Base-by-base conservation (phyloP, 2,113 vertebrate species). In the Antechinus stuartii region DNA sequence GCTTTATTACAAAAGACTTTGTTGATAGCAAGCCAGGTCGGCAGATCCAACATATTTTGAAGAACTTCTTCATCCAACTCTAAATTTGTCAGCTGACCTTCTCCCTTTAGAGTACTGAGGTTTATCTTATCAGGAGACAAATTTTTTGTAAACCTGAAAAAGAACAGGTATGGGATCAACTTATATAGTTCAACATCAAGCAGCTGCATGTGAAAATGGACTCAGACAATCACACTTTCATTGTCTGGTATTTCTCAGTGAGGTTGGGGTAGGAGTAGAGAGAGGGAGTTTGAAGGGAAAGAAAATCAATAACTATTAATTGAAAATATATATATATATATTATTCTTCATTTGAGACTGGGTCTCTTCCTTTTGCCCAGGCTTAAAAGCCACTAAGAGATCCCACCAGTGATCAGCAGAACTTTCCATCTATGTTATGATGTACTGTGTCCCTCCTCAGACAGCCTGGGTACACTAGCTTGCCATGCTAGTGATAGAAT, bases 101-200 rank as follows among this genome's bases (percentile, higher is more conserved):
- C 99, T 25, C 99, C 99, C 97, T 99, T 99, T 92, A 99, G 98
- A 0, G 99, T 99, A 98, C 99, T 99, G 97, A 99, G 98, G 98
- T 99, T 99, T 98, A 99, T 99, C 99, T 99, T 99, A 98, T 99
- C 99, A 92, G 99, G 99, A 10, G 99, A 99, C 96, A 99, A 98
- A 98, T 99, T 99, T 98, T 99, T 99, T 94, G 99, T 99, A 99
- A 99, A 99, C 98, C 99, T 99, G 97, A 94, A 98, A 97, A 27
- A 96, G 94, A 98, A 97, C 10, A 92, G 0, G 84, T 12, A 52
- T 76, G 50, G 50, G 49, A 95, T 46, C 54, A 52, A 52, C 50
- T 52, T 76, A 8, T 76, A 8, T 91, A 90, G 54, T 90, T 96
- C 90, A 57, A 26, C 47, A 91, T 94, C 50, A 93, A 55, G 94